Base-by-base conservation (phyloP, 2,888 invertebrate genomes). In the Margaritifera margaritifera region DNA sequence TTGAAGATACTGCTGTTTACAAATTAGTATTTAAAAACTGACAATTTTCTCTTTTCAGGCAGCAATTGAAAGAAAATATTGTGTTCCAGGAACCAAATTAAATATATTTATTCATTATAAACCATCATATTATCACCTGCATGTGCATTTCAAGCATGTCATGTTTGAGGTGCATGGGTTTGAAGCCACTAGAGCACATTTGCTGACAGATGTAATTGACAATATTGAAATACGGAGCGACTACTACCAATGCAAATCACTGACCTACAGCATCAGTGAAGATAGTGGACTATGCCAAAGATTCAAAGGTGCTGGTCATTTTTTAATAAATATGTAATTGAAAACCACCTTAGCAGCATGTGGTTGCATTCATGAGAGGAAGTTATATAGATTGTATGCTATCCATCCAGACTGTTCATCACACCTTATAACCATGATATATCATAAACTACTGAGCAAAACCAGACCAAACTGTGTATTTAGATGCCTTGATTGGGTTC, bases 111-210 rank as follows among this genome's bases (percentile, higher is more conserved):
- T 98, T 0, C 98, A 99, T 89, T 99, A 99, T 90, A 98, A 97
- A 85, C 99, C 99, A 0, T 96, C 97, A 0, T 99, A 97, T 91
- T 98, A 97, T 90, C 98, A 99, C 88, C 91, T 99, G 0, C 99
- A 99, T 89, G 92, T 99, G 0, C 99, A 99, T 90, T 96, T 98
- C 86, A 95, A 95, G 19, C 85, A 89, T 69, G 88, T 98, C 4
- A 82, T 80, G 51, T 82, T 83, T 63, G 86, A 88, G 19, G 85
- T 86, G 6, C 83, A 90, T 90, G 94, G 97, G 51, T 95, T 95
- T 83, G 93, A 93, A 90, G 93, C 94, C 20, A 96, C 97, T 88
- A 94, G 94, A 85, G 94, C 97, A 0, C 97, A 98, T 89, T 91
- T 98, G 68, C 92, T 99, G 19, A 93, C 94, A 60, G 94, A 94